A percentile compares a stretch with the other conserved stretches of the same genome.
These are phyloP conservation scores for Leucozona laternaria DNA, from an alignment of 2,888 invertebrate species.

Conservation along the genomic window DNA sequence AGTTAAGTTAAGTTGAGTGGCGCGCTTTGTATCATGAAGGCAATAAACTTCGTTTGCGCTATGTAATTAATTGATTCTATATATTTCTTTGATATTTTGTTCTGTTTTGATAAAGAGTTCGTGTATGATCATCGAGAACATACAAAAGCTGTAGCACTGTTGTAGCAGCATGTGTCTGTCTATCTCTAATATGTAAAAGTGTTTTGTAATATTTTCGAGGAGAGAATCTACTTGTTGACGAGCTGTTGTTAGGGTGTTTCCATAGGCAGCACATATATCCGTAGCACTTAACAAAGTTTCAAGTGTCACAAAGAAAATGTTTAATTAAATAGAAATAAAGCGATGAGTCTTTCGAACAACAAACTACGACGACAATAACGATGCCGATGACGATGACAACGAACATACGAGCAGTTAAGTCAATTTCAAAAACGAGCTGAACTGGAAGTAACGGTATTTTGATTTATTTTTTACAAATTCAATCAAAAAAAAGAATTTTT, in stretches of 20 bases:
- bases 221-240: slow-evolving; percentile 15
- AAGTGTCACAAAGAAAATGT: slow-evolving; percentile 66
- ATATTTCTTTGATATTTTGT: slow-evolving; percentile 54
- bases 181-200: slow-evolving; percentile 2
- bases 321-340: slow-evolving; percentile 58
- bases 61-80: slow-evolving; percentile 70
- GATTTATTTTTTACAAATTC: not conserved
- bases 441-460: not conserved
- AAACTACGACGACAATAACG: not conserved
- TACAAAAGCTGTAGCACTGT: slow-evolving; percentile 17
- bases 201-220: not conserved
- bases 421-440: not conserved
- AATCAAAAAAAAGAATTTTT: too few relatives aligned
- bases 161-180: not conserved
- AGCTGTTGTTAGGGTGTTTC: not conserved
- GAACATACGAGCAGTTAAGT: not conserved
- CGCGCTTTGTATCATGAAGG: slow-evolving; percentile 54
- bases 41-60: slow-evolving; percentile 69
- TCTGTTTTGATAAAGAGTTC: slow-evolving; percentile 37
- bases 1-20: slow-evolving; percentile 20
- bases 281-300: slow-evolving; percentile 49
- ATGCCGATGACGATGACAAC: not conserved
- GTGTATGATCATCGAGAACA: slow-evolving; percentile 32
- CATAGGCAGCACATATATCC: slow-evolving; percentile 15
- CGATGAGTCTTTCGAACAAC: slow-evolving; percentile 10